Evolutionary conservation across 2,113 vertebrate genomes (phyloP).

Genomic region (Fregetta grallaria): DNA sequence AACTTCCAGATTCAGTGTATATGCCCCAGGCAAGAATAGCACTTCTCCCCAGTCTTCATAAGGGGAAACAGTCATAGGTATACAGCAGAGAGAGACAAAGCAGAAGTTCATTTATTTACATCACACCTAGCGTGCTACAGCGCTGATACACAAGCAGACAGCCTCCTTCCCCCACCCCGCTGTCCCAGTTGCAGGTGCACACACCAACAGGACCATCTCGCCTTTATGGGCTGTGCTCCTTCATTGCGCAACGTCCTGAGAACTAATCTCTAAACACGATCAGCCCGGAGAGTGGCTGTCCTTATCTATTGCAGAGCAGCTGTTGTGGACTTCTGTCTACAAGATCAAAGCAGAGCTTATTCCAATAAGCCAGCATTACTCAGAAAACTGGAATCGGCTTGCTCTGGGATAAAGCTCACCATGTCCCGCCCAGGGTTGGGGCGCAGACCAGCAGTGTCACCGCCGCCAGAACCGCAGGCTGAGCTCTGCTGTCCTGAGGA

Average conservation of each 20-base stretch:
- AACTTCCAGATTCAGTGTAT: neutral
- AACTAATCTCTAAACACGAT: neutral
- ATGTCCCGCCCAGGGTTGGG: neutral
- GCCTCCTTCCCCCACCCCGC: fast-evolving
- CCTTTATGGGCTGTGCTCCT: neutral
- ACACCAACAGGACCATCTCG: neutral
- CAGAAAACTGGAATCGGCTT: neutral
- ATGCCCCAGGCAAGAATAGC: neutral
- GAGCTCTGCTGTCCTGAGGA: neutral
- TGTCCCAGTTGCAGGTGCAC: neutral
- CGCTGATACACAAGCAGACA: neutral
- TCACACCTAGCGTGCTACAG: neutral
- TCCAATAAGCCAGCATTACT: neutral
- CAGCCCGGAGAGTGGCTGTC: neutral
- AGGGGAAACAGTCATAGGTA: neutral
- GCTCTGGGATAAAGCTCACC: neutral
- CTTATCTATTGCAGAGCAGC: constrained; percentile 44
- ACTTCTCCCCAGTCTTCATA: neutral
- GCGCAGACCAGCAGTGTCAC: neutral
- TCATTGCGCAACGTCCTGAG: neutral
- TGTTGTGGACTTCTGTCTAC: constrained; percentile 23
- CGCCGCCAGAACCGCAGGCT: neutral
- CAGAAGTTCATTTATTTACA: neutral
- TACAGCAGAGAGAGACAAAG: neutral
- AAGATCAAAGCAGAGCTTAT: constrained; percentile 39